Evolutionary conservation across 1,140 invertebrate species (phyloP).

Genomic region (Drosophila ogumai): DNA sequence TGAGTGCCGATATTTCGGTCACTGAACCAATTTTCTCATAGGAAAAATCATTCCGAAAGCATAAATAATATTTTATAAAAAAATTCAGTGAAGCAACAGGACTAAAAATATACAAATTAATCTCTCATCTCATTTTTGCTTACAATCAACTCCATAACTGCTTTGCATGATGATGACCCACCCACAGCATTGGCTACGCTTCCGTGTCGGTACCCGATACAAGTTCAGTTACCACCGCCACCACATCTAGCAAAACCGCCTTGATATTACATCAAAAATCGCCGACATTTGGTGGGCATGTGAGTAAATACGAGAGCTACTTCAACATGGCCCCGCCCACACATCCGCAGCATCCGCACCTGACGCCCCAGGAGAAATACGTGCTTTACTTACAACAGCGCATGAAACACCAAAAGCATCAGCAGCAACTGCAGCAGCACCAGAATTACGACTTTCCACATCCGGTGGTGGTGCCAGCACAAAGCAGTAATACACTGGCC

Average conservation of each 20-base stretch:
- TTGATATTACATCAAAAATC: slow-evolving; percentile 67
- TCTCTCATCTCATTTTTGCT: slow-evolving; percentile 4
- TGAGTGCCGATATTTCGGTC: too few species aligned
- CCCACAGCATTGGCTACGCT: slow-evolving; percentile 55
- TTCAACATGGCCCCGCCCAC: slow-evolving; percentile 67
- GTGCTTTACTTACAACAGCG: slow-evolving; percentile 82
- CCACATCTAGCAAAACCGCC: slow-evolving; percentile 59
- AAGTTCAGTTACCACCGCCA: slow-evolving; percentile 29
- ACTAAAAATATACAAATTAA: not conserved
- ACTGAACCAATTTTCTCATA: not conserved
- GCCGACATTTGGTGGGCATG: slow-evolving; percentile 53
- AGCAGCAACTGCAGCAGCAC: slow-evolving; percentile 60
- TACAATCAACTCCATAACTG: slow-evolving; percentile 31
- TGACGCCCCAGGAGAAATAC: slow-evolving; percentile 84
- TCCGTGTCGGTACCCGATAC: slow-evolving; percentile 27
- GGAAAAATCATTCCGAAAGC: not conserved
- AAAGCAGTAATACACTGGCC: slow-evolving; percentile 72
- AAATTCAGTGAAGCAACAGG: not conserved
- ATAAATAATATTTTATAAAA: not conserved
- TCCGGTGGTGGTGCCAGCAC: slow-evolving; percentile 47
- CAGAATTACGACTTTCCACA: slow-evolving; percentile 49
- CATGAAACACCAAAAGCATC: slow-evolving; percentile 74
- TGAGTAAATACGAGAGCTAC: slow-evolving; percentile 73
- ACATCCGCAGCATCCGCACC: slow-evolving; percentile 39
- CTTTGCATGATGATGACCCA: slow-evolving; percentile 56